These are phyloP conservation scores for Gallinago nigripennis DNA, from an alignment of 2,797 vertebrate genomes.

Conservation along the genomic window DNA sequence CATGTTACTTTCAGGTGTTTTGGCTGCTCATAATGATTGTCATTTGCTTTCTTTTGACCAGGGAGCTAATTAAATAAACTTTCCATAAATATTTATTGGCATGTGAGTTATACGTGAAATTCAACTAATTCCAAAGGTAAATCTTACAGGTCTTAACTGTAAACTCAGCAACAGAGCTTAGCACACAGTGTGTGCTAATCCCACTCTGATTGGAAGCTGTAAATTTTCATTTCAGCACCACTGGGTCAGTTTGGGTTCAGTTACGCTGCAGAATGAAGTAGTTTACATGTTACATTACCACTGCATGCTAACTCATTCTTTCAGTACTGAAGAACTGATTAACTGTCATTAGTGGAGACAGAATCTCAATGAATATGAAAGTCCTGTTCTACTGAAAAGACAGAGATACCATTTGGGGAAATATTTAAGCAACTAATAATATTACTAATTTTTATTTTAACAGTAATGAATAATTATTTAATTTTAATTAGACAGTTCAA, in stretches of 20 bases:
- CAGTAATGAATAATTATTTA: not conserved
- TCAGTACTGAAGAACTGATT: not conserved
- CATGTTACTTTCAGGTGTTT: not conserved
- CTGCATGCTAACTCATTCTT: conserved; percentile 6
- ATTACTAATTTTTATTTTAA: not conserved
- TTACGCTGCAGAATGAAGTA: not conserved
- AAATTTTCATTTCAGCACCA: conserved; percentile 66
- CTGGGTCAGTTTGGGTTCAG: conserved; percentile 52
- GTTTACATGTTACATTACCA: not conserved
- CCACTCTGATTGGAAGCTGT: conserved; percentile 38
- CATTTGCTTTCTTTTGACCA: conserved; percentile 22
- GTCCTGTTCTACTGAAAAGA: not conserved
- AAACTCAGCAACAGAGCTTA: conserved; percentile 42
- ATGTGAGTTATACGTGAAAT: conserved; percentile 10
- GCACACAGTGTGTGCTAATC: conserved; percentile 53
- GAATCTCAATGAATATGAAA: not conserved
- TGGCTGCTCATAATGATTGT: not conserved
- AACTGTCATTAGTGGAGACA: not conserved
- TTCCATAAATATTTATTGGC: conserved; percentile 30
- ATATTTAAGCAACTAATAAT: not conserved
- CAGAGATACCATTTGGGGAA: not conserved
- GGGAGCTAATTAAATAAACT: conserved; percentile 1
- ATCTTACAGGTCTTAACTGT: conserved; percentile 43
- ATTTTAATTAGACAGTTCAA: not conserved
- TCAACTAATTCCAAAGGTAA: not conserved